Conservation (phyloP, 2,888 invertebrate species). For the Epiblema foenella region DNA sequence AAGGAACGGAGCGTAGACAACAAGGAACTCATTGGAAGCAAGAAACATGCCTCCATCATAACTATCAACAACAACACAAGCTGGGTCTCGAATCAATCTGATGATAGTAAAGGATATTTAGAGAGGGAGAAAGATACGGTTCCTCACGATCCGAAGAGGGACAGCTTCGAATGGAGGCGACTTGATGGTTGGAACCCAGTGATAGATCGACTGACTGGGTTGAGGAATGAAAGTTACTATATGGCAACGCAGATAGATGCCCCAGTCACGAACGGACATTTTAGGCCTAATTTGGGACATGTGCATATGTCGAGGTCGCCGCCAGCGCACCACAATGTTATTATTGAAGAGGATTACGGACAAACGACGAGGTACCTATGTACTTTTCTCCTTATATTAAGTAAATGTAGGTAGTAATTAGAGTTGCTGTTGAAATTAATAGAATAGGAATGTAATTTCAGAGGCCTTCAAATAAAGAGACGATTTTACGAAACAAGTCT, state of each 20-base stretch:
- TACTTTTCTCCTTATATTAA: background rate
- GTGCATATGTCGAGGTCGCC: constrained; percentile 78
- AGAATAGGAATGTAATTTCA: no score
- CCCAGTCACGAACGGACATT: constrained; percentile 81
- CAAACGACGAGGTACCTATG: constrained; percentile 57
- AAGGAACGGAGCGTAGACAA: constrained; percentile 63
- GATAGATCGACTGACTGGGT: constrained; percentile 92
- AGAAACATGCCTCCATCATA: constrained; percentile 79
- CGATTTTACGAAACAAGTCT: no score
- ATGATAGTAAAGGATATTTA: constrained; percentile 79
- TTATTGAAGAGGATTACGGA: constrained; percentile 87
- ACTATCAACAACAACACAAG: constrained; percentile 81
- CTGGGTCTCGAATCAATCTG: constrained; percentile 81
- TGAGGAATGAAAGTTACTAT: constrained; percentile 97
- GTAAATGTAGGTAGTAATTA: no score
- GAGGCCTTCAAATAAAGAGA: no score
- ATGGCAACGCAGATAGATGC: constrained; percentile 89
- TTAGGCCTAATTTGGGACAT: constrained; percentile 70
- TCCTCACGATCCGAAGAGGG: constrained; percentile 79
- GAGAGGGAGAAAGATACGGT: constrained; percentile 79
- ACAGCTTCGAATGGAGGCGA: constrained; percentile 85
- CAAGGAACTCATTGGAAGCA: constrained; percentile 65
- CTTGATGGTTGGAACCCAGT: constrained; percentile 93
- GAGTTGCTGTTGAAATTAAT: no score
- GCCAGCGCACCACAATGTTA: constrained; percentile 84